Evolutionary conservation across 2,113 vertebrate genomes (phyloP).

Genomic region (Gambusia affinis): DNA sequence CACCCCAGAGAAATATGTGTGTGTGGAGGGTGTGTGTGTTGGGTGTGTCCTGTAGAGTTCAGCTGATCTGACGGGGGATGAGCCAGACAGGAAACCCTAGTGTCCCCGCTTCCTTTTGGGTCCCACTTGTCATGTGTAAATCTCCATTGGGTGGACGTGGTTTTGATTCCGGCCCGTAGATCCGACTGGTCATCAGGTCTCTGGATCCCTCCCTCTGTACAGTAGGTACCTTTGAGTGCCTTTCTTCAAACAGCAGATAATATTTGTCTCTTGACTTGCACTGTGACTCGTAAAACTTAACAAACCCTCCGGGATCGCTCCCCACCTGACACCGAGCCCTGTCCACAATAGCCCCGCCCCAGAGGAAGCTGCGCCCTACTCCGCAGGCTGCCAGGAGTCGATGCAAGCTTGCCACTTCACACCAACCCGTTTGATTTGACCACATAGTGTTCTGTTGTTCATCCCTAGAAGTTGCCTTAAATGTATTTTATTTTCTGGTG

Average conservation of each 20-base stretch:
- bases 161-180: constrained; percentile 4
- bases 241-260: constrained; percentile 77
- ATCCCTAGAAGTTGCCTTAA: constrained; percentile 78
- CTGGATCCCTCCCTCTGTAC: constrained; percentile 67
- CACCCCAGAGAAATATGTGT: constrained; percentile 12
- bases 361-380: constrained; percentile 46
- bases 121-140: constrained; percentile 8
- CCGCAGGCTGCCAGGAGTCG: constrained; percentile 56
- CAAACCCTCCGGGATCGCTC: constrained; percentile 30
- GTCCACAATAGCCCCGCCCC: not conserved
- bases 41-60: not conserved
- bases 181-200: constrained; percentile 25
- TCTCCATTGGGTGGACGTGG: constrained; percentile 20
- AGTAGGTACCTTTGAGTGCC: constrained; percentile 82
- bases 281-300: constrained; percentile 75
- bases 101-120: constrained; percentile 15
- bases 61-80: not conserved
- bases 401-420: constrained; percentile 62
- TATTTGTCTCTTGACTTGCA: constrained; percentile 78
- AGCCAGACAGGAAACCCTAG: constrained; percentile 28
- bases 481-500: constrained; percentile 59
- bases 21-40: not conserved
- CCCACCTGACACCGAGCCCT: not conserved
- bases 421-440: constrained; percentile 43
- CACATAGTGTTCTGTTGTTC: constrained; percentile 63